A percentile compares a stretch with the other conserved stretches of the same genome.
These are phyloP conservation scores for Xiphophorus couchianus DNA, from an alignment of 2,113 vertebrate genomes.

Conservation along the genomic window DNA sequence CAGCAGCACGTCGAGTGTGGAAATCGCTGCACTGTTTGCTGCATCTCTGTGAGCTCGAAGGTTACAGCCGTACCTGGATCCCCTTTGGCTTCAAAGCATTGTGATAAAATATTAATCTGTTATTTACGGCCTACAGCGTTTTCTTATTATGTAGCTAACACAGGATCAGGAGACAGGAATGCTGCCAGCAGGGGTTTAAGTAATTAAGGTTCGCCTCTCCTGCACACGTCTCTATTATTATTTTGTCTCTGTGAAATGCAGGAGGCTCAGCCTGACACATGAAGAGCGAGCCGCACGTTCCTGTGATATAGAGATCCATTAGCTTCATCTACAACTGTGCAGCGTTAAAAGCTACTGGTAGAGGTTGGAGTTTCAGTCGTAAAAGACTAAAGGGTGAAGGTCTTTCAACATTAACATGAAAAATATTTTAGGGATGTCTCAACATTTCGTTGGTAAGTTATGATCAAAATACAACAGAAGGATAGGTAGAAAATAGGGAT, in stretches of 20 bases:
- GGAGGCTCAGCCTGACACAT: neutral
- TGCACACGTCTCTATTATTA: neutral
- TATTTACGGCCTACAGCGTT: slow-evolving; percentile 35
- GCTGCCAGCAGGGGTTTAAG: slow-evolving; percentile 8
- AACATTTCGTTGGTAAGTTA: too few relatives aligned
- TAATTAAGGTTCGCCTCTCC: neutral
- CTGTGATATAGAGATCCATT: neutral
- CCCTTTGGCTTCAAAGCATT: slow-evolving; percentile 19
- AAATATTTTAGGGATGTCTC: neutral
- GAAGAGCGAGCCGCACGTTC: neutral
- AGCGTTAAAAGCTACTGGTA: neutral
- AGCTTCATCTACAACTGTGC: neutral
- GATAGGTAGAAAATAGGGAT: too few relatives aligned
- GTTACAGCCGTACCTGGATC: slow-evolving; percentile 53
- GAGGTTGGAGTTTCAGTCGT: neutral
- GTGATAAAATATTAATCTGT: slow-evolving; percentile 41
- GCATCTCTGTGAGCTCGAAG: slow-evolving; percentile 35
- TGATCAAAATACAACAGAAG: too few relatives aligned
- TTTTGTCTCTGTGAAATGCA: neutral
- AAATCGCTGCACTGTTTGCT: slow-evolving; percentile 60
- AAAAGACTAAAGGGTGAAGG: too few relatives aligned
- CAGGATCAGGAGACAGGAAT: slow-evolving; percentile 8
- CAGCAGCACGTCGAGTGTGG: slow-evolving; percentile 69
- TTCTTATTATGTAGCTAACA: slow-evolving; percentile 28
- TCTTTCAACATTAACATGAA: neutral